Conservation (phyloP, 2,113 vertebrate genomes). For the Hemibagrus wyckioides region DNA sequence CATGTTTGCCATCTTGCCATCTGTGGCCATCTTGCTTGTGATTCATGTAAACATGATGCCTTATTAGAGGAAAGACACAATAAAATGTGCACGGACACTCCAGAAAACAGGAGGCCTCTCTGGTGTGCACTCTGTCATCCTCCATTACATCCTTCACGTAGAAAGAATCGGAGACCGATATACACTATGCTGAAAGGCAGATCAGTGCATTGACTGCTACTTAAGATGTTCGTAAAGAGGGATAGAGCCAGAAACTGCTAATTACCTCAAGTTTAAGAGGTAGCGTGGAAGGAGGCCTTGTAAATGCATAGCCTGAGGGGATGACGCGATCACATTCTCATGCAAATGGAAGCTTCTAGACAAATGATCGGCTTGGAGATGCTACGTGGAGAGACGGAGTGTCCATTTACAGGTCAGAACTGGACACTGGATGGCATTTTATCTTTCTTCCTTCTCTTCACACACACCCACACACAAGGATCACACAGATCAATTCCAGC, state of each 20-base stretch:
- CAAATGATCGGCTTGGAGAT: slow-evolving; percentile 67
- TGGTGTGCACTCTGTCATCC: slow-evolving; percentile 28
- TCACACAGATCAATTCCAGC: slow-evolving; percentile 69
- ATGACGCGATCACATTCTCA: slow-evolving; percentile 35
- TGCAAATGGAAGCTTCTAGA: slow-evolving; percentile 60
- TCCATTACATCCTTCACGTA: slow-evolving; percentile 56
- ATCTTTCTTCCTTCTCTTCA: slow-evolving; percentile 5
- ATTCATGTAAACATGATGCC: slow-evolving; percentile 25
- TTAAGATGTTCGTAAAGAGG: slow-evolving; percentile 57
- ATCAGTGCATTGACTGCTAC: slow-evolving; percentile 56
- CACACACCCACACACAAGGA: neutral
- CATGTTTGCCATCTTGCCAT: slow-evolving; percentile 24
- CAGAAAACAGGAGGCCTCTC: neutral
- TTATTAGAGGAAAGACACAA: neutral
- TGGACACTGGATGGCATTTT: slow-evolving; percentile 24
- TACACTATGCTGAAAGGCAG: slow-evolving; percentile 51
- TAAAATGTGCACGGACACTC: neutral
- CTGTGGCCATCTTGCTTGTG: neutral
- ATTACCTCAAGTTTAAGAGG: slow-evolving; percentile 63
- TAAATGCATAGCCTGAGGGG: slow-evolving; percentile 57
- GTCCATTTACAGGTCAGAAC: slow-evolving; percentile 71
- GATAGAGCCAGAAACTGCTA: slow-evolving; percentile 61
- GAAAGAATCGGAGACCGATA: slow-evolving; percentile 64
- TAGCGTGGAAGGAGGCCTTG: slow-evolving; percentile 50
- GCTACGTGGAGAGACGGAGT: slow-evolving; percentile 66